Evolutionary conservation across 1,140 invertebrate genomes (phyloP), one percentile per base, ranked within the genome.

Genomic region (Calliphora vicina): DNA sequence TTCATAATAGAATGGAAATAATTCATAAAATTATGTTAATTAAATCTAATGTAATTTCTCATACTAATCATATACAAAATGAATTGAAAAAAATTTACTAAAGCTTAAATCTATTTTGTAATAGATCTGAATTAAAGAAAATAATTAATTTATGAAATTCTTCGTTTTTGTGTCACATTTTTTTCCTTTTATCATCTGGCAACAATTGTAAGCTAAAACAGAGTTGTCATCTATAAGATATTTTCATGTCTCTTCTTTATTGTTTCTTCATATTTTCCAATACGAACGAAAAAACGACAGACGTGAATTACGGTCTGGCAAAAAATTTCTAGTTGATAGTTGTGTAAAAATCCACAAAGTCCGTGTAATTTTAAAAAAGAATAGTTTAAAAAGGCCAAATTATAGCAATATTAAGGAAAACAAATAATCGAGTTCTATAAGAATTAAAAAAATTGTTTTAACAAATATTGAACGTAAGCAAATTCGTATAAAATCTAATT

Each of bases 301-400:
- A 78, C 74, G 74, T 45, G 74, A 78, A 17, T 67, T 78, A 78
- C 35, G 74, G 74, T 76, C 74, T 78, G 74, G 74, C 35, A 78
- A 26, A 78, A 43, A 43, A 43, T 43, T 78, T 78, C 42, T 45
- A 78, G 74, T 78, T 78, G 74, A 43, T 78, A 45, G 74, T 78
- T 35, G 74, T 78, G n/a, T 43, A 25, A 45, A 78, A 74, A 27
- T 29, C 67, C 27, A 76, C n/a, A 76, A 76, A 76, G 35, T 76
- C 74, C 74, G 74, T 78, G 74, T 78, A 45, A 78, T 23, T 25
- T 78, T 43, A 20, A 78, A 78, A 78, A n/a, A 35, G 29, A 78
- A 78, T 45, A 42, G n/a, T 67, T 23, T 9, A 67, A 67, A 67
- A 43, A 43, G 20, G 74, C 74, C 74, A 78, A 78, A 43, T 78